Percentiles rank a stretch among this genome's conserved stretches.
These are phyloP conservation scores for Drosophila aldrichi DNA, from an alignment of 2,888 invertebrate species.

Conservation along the genomic window DNA sequence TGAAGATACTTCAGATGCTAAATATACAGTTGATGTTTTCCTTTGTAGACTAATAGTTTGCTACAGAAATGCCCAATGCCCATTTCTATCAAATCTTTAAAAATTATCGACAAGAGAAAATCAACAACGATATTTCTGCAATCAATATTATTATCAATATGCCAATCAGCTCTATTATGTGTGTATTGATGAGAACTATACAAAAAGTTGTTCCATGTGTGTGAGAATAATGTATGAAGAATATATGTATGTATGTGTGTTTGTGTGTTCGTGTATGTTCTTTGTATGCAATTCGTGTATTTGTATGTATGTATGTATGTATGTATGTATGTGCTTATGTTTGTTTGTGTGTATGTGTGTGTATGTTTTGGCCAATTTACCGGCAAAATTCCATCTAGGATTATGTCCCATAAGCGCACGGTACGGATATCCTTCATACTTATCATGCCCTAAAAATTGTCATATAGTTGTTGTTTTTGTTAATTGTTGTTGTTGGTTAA, in stretches of 20 bases:
- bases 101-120: background rate
- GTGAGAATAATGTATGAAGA: constrained; percentile 21
- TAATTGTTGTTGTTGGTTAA: constrained; percentile 62
- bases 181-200: background rate
- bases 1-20: no score
- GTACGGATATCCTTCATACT: constrained; percentile 85
- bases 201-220: constrained; percentile 12
- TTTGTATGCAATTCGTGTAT: constrained; percentile 10
- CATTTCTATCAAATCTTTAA: no score
- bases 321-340: constrained; percentile 35
- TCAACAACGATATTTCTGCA: background rate
- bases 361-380: constrained; percentile 84
- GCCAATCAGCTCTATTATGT: constrained; percentile 26
- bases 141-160: background rate
- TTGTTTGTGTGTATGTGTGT: constrained; percentile 22
- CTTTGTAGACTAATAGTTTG: no score
- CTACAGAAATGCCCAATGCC: no score
- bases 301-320: constrained; percentile 26
- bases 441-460: constrained; percentile 84
- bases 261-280: constrained; percentile 29
- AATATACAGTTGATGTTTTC: no score
- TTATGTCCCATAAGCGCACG: constrained; percentile 85
- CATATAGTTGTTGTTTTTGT: constrained; percentile 64
- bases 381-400: constrained; percentile 86
- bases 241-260: constrained; percentile 25